Percentiles rank a stretch among this genome's conserved stretches.
phyloP scores from a whole-genome alignment of 2,113 vertebrate species.

The Silurus asotus region DNA sequence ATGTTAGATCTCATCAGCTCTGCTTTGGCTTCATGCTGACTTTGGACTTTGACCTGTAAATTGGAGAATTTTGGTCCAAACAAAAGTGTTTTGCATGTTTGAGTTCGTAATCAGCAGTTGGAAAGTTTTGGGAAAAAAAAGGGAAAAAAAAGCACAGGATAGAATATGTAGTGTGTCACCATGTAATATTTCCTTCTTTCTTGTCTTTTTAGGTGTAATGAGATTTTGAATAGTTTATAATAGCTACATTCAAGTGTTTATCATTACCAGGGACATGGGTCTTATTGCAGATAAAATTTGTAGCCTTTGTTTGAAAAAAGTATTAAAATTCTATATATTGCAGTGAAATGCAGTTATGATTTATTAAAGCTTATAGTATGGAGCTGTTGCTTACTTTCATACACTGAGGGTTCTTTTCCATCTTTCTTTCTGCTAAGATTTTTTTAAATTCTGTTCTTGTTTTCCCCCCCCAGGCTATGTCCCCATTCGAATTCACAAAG shows the following conservation, averaged over 20 bases:
- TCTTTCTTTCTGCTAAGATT: neutral
- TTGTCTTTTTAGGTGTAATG: neutral
- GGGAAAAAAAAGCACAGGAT: neutral
- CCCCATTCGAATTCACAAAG: slow-evolving; percentile 88
- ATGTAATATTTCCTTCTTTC: neutral
- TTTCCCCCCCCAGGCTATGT: slow-evolving; percentile 69
- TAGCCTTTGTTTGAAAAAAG: neutral
- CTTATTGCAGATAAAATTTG: neutral
- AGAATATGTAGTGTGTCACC: neutral
- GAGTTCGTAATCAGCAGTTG: neutral
- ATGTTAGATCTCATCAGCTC: neutral
- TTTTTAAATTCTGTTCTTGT: neutral
- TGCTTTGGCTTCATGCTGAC: neutral
- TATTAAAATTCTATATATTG: neutral
- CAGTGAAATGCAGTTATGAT: neutral
- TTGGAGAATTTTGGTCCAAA: neutral
- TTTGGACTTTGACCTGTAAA: neutral
- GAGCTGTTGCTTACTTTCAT: neutral
- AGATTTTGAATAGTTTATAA: neutral
- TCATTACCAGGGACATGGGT: neutral
- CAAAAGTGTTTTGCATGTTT: neutral
- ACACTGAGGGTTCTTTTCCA: neutral
- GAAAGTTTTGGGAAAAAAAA: neutral
- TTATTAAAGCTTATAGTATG: neutral
- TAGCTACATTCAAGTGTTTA: neutral